Base-by-base conservation (phyloP, 2,797 vertebrate genomes). In the Vireo griseus region DNA sequence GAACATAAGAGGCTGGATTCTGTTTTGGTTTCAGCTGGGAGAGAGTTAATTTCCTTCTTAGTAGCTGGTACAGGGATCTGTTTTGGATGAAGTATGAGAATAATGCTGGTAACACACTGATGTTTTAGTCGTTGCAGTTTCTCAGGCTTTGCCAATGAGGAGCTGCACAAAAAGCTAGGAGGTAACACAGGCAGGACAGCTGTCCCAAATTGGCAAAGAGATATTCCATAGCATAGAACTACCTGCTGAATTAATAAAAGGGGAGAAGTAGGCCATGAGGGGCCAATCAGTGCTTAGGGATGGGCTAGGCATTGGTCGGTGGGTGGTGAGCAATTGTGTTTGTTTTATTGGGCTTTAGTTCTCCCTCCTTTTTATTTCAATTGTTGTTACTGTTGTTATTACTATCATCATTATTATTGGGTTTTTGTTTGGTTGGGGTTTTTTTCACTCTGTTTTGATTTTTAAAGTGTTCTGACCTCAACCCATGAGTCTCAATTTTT, bases 251-350 rank as follows among this genome's bases (percentile, higher is more conserved):
- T 25, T 25, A 9, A 20, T 31, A 33, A 63, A 63, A 3, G 44
- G 52, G 14, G 37, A 17, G 10, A 66, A 58, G 39, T 6, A 29
- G n/a, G 11, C n/a, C 16, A 22, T 21, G 37, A 44, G 17, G 28
- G 13, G 24, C 37, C 29, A 28, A 5, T 50, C 10, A 2, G 24
- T 57, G 11, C 50, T 25, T 39, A 50, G n/a, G 14, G 16, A 22
- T 39, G 24, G 28, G 16, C 6, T 44, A 24, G 44, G 24, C 24
- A 44, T 17, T 0, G 1, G 8, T 15, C 6, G 2, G 19, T 2
- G 1, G 3, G 19, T 15, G 11, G 5, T 25, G 11, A 68, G 19
- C 11, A 48, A 13, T 25, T 55, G 9, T 12, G 11, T 14, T 44
- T 6, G 3, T 28, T 75, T 68, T 39, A 50, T 1, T 22, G 2